Conservation (phyloP, 1,140 invertebrate species). For the Tribolium madens region DNA sequence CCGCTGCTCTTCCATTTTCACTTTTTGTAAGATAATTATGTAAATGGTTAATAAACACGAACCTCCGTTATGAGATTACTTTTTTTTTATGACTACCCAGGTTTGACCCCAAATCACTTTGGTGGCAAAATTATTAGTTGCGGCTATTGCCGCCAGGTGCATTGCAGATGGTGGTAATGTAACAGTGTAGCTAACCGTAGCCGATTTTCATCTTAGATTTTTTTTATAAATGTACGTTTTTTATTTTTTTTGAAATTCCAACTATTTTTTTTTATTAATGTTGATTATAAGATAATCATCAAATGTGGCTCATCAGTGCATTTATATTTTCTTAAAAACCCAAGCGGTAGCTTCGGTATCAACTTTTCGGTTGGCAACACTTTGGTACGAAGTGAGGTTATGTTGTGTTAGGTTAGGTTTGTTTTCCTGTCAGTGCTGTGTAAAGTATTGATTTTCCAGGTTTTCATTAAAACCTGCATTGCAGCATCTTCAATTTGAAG, state of each 20-base stretch:
- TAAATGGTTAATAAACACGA: neutral
- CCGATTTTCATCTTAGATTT: too few relatives aligned
- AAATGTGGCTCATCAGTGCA: too few relatives aligned
- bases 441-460: constrained; percentile 48
- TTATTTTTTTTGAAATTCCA: too few relatives aligned
- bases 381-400: constrained; percentile 11
- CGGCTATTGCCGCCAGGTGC: neutral
- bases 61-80: neutral
- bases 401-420: neutral
- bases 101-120: neutral
- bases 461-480: constrained; percentile 46
- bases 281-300: too few relatives aligned
- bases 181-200: too few relatives aligned
- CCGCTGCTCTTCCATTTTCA: neutral
- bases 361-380: too few relatives aligned
- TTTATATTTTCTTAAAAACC: too few relatives aligned
- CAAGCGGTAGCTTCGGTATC: too few relatives aligned
- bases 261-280: too few relatives aligned
- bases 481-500: constrained; percentile 24
- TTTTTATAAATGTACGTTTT: too few relatives aligned
- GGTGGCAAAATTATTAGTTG: neutral
- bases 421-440: neutral
- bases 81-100: neutral
- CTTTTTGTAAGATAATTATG: neutral
- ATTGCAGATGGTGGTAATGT: neutral